These are phyloP conservation scores for Rachycentron canadum DNA, from an alignment of 2,797 vertebrate species.

Conservation along the genomic window DNA sequence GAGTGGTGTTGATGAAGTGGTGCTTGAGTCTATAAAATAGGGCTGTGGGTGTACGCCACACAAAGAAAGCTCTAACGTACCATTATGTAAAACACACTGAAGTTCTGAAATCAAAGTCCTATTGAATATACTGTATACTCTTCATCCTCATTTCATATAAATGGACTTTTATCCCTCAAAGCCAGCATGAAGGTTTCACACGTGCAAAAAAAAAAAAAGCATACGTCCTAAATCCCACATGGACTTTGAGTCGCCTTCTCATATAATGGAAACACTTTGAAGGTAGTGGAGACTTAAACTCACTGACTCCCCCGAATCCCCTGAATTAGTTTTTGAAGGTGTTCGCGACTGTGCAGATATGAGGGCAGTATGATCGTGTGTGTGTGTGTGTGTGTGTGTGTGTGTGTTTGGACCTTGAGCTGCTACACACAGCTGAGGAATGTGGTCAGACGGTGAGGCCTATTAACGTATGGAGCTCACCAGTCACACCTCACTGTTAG, in stretches of 20 bases:
- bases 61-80: not conserved
- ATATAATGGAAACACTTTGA: slow-evolving; percentile 47
- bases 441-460: slow-evolving; percentile 76
- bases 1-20: not conserved
- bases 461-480: slow-evolving; percentile 74
- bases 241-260: slow-evolving; percentile 35
- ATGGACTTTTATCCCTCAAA: slow-evolving; percentile 26
- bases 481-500: slow-evolving; percentile 71
- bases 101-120: slow-evolving; percentile 12
- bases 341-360: slow-evolving; percentile 40
- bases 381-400: slow-evolving; percentile 21
- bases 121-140: not conserved
- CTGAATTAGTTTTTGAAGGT: slow-evolving; percentile 54
- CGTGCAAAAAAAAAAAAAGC: not conserved
- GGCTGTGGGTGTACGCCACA: not conserved
- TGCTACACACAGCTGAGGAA: slow-evolving; percentile 78
- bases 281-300: slow-evolving; percentile 49
- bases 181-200: slow-evolving; percentile 11
- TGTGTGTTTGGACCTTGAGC: slow-evolving; percentile 64
- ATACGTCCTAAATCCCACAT: slow-evolving; percentile 27
- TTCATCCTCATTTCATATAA: slow-evolving; percentile 17
- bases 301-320: slow-evolving; percentile 44
- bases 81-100: not conserved
- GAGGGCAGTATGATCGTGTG: not conserved
- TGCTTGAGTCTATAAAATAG: not conserved